phyloP scores from a whole-genome alignment of 2,113 vertebrate species.

The Edolisoma coerulescens region DNA sequence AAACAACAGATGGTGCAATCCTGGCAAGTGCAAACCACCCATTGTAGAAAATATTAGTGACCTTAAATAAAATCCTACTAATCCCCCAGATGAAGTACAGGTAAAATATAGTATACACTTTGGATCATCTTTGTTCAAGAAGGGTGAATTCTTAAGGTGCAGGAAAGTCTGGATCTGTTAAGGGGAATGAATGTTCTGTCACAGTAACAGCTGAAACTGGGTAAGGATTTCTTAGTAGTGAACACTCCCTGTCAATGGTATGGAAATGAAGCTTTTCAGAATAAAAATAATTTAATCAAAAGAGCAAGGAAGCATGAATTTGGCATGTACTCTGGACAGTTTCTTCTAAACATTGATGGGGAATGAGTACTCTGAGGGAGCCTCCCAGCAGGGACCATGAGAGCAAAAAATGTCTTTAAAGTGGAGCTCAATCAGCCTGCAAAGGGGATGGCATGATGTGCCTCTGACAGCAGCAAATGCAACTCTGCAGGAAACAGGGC shows the following conservation, averaged over 20 bases:
- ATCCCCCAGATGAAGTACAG: not conserved
- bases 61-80: not conserved
- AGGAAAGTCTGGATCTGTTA: not conserved
- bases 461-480: conserved; percentile 20
- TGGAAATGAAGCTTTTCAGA: not conserved
- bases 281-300: not conserved
- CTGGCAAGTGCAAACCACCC: not conserved
- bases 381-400: not conserved
- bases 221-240: not conserved
- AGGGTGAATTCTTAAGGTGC: not conserved
- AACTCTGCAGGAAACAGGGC: not conserved
- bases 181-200: not conserved
- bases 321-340: not conserved
- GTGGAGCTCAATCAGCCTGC: not conserved
- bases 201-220: not conserved
- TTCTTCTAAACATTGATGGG: not conserved
- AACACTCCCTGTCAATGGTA: not conserved
- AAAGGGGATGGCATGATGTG: not conserved
- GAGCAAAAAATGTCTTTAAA: not conserved
- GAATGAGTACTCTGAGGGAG: not conserved
- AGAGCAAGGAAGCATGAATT: not conserved
- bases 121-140: not conserved
- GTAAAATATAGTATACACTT: not conserved
- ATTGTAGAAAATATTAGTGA: not conserved
- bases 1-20: not conserved